Conservation (phyloP, 2,888 invertebrate species). For the Melipona beecheii region DNA sequence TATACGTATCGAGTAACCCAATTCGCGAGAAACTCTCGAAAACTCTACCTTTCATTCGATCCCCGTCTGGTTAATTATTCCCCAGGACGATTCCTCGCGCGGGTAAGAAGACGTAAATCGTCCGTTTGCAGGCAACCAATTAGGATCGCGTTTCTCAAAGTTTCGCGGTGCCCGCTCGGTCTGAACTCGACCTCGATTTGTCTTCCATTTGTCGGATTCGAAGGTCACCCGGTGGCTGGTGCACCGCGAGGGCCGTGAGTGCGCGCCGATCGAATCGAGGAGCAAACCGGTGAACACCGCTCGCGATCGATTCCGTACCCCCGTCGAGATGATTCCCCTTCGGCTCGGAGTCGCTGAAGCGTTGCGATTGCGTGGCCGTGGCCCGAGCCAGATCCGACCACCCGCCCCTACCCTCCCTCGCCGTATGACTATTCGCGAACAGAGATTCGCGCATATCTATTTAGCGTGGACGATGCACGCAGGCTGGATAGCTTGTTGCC, state of each 20-base stretch:
- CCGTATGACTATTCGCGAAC: conserved; percentile 50
- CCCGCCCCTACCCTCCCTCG: conserved; percentile 18
- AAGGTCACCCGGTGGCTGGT: conserved; percentile 2
- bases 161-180: background rate
- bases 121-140: conserved; percentile 11
- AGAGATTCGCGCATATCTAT: conserved; percentile 61
- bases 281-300: background rate
- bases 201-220: conserved; percentile 1
- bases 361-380: conserved; percentile 37
- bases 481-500: conserved; percentile 60
- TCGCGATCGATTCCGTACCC: conserved; percentile 47
- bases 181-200: conserved; percentile 17
- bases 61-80: conserved; percentile 65
- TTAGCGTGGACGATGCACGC: conserved; percentile 57
- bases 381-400: conserved; percentile 4
- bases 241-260: background rate
- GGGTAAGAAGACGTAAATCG: conserved; percentile 67
- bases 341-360: conserved; percentile 47
- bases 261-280: background rate
- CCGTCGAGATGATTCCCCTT: conserved; percentile 51
- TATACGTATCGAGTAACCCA: no score
- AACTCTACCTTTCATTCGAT: background rate
- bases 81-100: conserved; percentile 56
- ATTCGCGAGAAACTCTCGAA: background rate
- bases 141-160: conserved; percentile 27